phyloP scores from a whole-genome alignment of 2,797 vertebrate genomes.

The Cyclopterus lumpus region DNA sequence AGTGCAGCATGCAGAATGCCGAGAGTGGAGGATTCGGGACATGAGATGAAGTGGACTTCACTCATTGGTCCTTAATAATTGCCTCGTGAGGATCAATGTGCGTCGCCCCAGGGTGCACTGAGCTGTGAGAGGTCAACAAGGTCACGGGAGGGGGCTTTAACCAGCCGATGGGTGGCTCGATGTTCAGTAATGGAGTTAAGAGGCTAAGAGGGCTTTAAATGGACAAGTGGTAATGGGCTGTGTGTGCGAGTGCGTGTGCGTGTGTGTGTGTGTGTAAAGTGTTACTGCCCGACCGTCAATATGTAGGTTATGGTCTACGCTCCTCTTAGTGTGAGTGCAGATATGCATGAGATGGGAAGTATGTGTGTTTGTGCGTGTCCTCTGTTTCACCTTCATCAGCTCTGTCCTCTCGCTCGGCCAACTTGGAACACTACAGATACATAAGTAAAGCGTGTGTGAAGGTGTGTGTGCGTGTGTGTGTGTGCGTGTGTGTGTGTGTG shows the following conservation, averaged over 20 bases:
- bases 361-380: not conserved
- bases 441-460: slow-evolving; percentile 11
- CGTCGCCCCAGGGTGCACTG: slow-evolving; percentile 4
- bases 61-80: not conserved
- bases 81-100: not conserved
- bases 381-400: slow-evolving; percentile 28
- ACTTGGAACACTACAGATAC: slow-evolving; percentile 12
- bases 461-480: not conserved
- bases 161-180: not conserved
- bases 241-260: not conserved
- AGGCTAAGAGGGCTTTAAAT: slow-evolving; percentile 6
- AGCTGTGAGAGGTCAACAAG: not conserved
- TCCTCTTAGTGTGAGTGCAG: not conserved
- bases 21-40: not conserved
- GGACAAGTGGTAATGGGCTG: not conserved
- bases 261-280: not conserved
- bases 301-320: not conserved
- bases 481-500: not conserved
- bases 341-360: not conserved
- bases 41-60: not conserved
- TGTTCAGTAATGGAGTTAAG: slow-evolving; percentile 5
- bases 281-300: not conserved
- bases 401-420: slow-evolving; percentile 21
- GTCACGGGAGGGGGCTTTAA: not conserved
- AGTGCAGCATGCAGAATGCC: too few species aligned